Evolutionary conservation across 2,113 vertebrate genomes (phyloP).

Genomic region (Alethe diademata): DNA sequence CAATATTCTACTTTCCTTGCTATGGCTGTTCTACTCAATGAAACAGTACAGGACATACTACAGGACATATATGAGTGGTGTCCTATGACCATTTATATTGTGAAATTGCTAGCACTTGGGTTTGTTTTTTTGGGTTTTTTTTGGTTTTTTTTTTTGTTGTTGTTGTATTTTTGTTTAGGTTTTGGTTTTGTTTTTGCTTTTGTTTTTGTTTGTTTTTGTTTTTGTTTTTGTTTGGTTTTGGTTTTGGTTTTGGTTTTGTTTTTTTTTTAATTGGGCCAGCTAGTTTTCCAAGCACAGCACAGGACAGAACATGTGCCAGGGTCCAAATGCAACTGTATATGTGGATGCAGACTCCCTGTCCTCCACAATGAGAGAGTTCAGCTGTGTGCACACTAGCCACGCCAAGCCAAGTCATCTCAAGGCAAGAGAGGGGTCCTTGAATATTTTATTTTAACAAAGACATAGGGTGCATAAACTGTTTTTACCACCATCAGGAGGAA

Average conservation of each 20-base stretch:
- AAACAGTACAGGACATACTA: background rate
- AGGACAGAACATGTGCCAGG: background rate
- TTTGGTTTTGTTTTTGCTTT: too few species aligned
- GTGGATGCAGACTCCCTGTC: background rate
- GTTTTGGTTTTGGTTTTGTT: background rate
- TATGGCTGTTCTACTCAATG: background rate
- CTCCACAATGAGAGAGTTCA: background rate
- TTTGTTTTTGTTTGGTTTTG: too few species aligned
- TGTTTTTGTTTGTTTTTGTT: too few species aligned
- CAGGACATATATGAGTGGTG: background rate
- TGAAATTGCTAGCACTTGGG: background rate
- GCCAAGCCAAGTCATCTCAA: background rate
- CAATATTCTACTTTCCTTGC: background rate
- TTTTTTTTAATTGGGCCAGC: background rate
- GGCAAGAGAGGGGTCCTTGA: background rate
- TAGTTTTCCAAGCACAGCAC: background rate
- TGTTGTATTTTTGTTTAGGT: too few species aligned
- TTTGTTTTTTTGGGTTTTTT: too few species aligned
- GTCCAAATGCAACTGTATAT: rapidly evolving
- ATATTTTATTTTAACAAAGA: background rate
- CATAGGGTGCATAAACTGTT: background rate
- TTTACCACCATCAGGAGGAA: background rate
- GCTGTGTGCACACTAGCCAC: background rate
- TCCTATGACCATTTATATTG: background rate
- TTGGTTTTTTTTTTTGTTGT: background rate